phyloP scores from a whole-genome alignment of 2,888 invertebrate genomes.

The Chironomus riparius region DNA sequence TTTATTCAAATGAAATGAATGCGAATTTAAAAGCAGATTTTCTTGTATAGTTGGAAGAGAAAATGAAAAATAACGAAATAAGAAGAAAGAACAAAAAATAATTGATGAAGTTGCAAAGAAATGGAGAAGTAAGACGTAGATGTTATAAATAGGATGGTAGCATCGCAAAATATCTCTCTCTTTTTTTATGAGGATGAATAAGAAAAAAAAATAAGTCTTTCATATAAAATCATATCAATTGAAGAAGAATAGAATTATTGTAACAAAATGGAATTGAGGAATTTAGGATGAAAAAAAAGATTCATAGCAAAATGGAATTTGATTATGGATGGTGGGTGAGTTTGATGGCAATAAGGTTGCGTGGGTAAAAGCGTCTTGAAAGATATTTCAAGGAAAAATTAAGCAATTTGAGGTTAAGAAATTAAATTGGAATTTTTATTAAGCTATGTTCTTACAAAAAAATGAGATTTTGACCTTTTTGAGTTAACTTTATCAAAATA shows the following conservation, averaged over 20 bases:
- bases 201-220: not conserved
- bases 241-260: too few species aligned
- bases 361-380: too few species aligned
- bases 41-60: not conserved
- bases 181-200: too few species aligned
- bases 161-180: not conserved
- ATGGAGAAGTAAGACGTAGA: not conserved
- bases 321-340: not conserved
- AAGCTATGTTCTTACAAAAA: too few species aligned
- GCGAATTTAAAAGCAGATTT: not conserved
- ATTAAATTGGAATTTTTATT: too few species aligned
- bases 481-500: too few species aligned
- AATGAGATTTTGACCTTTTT: too few species aligned
- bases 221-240: not conserved
- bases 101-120: not conserved
- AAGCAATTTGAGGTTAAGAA: too few species aligned
- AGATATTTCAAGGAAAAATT: too few species aligned
- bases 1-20: slow-evolving; percentile 22
- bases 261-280: too few species aligned
- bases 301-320: not conserved
- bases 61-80: not conserved
- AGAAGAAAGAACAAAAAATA: not conserved
- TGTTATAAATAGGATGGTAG: not conserved
- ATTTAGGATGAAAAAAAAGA: too few species aligned
- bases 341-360: too few species aligned